Conservation (phyloP, 2,888 invertebrate genomes). For the Mantis religiosa region DNA sequence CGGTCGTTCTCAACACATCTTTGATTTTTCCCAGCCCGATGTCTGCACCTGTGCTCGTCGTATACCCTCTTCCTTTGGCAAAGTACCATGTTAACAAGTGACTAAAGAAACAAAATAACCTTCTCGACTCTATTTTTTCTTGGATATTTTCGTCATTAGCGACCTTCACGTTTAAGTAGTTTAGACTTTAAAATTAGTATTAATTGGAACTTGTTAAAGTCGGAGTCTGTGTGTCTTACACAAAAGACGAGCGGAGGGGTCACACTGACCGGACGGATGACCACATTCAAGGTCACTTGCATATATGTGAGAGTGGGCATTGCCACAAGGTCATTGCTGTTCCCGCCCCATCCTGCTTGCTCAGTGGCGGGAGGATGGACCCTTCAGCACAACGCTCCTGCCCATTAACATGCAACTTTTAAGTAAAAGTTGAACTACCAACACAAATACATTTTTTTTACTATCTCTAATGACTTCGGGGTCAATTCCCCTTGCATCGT, state of each 20-base stretch:
- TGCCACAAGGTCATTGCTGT: slow-evolving; percentile 10
- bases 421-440: too few relatives aligned
- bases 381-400: neutral
- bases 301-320: slow-evolving; percentile 14
- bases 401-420: neutral
- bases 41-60: neutral
- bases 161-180: neutral
- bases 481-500: too few relatives aligned
- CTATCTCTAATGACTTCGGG: too few relatives aligned
- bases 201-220: neutral
- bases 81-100: neutral
- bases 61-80: neutral
- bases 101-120: neutral
- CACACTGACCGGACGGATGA: slow-evolving; percentile 5
- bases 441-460: too few relatives aligned
- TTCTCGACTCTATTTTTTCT: neutral
- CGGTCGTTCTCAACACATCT: neutral
- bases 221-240: too few relatives aligned
- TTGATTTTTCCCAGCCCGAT: neutral
- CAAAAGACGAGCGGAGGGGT: neutral
- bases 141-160: neutral
- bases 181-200: neutral
- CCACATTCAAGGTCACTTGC: slow-evolving; percentile 15
- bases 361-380: neutral
- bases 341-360: neutral